Base-by-base conservation (phyloP, 2,797 vertebrate species). In the Neopelma chrysocephalum region DNA sequence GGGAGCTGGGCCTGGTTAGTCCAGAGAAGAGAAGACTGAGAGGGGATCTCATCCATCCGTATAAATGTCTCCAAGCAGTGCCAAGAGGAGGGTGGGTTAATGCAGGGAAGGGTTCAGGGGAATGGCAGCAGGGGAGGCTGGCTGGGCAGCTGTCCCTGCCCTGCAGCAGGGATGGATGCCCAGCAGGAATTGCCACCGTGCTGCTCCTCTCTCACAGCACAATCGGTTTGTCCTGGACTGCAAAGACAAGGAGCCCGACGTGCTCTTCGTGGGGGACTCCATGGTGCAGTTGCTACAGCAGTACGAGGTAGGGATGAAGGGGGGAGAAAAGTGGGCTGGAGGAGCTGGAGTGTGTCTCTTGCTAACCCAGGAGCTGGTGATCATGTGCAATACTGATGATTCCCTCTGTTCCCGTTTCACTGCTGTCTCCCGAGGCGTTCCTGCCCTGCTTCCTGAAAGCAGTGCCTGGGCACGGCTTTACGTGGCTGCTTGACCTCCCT, bases 221-320 rank as follows among this genome's bases (percentile, higher is more conserved):
- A 98, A 98, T 79, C 98, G 99, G 36, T 99, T 99, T 96, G 98
- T 99, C 89, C 97, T 98, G 97, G 99, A 99, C 96, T 99, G 99
- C 97, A 99, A 99, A 84, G 99, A 99, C 97, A 99, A 99, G 72
- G 99, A 99, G 90, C 99, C 99, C 4, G 99, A 99, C 2, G 99
- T 99, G 78, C 98, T 99, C 64, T 99, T 99, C 92, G 98, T 99
- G 43, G 99, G 99, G 3, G 99, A 99, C 97, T 99, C 99, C 87
- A 99, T 99, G 99, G 98, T 99, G 62, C 99, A 99, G 94, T 95
- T 99, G 73, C 98, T 99, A 96, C 99, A 99, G 97, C 99, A 99
- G 73, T 98, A 98, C 9, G 99, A 99, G 98, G 99, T 99, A 96
- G 83, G 3, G 47, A 1, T 2, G 0, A 0, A 3, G 71, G 3